Conservation (phyloP, 2,888 invertebrate species). For the Parnassius smintheus region DNA sequence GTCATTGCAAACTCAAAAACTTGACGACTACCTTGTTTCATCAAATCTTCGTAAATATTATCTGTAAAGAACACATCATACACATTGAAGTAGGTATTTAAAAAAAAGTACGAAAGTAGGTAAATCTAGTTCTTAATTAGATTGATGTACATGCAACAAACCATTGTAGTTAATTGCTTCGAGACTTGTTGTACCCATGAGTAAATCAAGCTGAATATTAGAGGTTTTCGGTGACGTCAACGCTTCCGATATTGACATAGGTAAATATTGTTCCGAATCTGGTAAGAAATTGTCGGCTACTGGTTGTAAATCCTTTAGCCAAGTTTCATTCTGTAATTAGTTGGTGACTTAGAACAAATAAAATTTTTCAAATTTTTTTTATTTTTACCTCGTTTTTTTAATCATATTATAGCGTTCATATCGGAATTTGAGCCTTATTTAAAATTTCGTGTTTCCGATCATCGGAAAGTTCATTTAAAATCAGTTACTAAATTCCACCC, state of each 20-base stretch:
- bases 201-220: conserved; percentile 82
- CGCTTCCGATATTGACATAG: conserved; percentile 74
- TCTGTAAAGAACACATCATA: conserved; percentile 49
- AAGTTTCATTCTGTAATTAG: conserved; percentile 78
- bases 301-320: conserved; percentile 82
- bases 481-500: no score
- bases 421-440: no score
- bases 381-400: no score
- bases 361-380: no score
- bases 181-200: conserved; percentile 85
- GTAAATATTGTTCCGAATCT: conserved; percentile 82
- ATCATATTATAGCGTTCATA: no score
- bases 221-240: conserved; percentile 74
- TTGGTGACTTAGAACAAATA: no score
- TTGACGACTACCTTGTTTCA: conserved; percentile 75
- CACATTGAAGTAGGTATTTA: conserved; percentile 1
- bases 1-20: conserved; percentile 81
- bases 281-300: conserved; percentile 83
- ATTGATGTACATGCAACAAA: conserved; percentile 38
- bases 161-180: conserved; percentile 83
- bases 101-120: not conserved
- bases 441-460: no score
- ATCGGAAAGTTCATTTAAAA: no score
- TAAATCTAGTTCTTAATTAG: not conserved
- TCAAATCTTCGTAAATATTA: conserved; percentile 81